phyloP scores from a whole-genome alignment of 1,140 invertebrate species.

The Harpegnathos saltator region DNA sequence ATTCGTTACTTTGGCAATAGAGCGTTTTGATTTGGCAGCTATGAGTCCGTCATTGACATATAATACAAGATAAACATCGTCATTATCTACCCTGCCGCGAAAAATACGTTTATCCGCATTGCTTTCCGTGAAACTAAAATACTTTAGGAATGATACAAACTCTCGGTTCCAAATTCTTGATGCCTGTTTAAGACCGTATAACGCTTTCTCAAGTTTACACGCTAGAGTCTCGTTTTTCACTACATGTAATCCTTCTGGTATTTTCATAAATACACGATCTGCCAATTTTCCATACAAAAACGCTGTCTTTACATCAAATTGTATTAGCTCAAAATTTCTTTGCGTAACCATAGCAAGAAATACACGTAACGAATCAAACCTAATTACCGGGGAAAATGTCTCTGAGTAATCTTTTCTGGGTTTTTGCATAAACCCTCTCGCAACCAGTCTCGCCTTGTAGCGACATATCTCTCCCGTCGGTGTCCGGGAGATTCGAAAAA shows the following conservation, averaged over 20 bases:
- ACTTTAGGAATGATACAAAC: neutral
- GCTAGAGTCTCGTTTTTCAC: neutral
- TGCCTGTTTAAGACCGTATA: constrained; percentile 23
- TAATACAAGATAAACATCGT: neutral
- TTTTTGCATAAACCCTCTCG: no score
- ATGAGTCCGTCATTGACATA: neutral
- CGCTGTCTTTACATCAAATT: constrained; percentile 13
- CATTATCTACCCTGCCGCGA: neutral
- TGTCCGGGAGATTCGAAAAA: no score
- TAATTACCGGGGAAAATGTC: neutral
- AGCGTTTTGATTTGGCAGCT: neutral
- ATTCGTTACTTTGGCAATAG: no score
- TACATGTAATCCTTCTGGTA: no score
- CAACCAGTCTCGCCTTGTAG: no score
- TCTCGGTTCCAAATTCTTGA: neutral
- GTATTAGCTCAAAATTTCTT: constrained; percentile 5
- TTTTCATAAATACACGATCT: no score
- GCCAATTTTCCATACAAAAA: neutral
- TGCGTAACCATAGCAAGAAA: neutral
- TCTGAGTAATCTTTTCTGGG: neutral
- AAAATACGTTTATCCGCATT: neutral
- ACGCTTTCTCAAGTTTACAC: neutral
- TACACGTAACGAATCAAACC: constrained; percentile 38
- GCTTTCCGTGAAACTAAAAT: neutral
- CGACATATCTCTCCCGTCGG: no score